A percentile compares a stretch with the other conserved stretches of the same genome.
phyloP scores from a whole-genome alignment of 30 jellyfish, hydroid and myxozoan species.

The Hydra vulgaris region DNA sequence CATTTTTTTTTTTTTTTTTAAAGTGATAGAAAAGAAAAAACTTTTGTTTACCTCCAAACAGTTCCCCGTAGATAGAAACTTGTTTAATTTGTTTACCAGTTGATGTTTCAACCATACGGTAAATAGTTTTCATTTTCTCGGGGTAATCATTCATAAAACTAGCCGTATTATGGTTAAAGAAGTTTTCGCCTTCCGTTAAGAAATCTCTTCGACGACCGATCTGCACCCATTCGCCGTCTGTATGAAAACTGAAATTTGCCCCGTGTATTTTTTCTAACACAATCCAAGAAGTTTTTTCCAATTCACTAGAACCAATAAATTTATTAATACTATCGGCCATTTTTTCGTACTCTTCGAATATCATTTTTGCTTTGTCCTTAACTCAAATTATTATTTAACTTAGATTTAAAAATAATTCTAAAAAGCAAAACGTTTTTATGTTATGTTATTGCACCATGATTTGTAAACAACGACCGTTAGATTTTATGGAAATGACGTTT shows the following conservation, averaged over 20 bases:
- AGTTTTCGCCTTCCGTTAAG: constrained; percentile 40
- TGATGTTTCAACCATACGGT: constrained; percentile 27
- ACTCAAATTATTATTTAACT: too few relatives aligned
- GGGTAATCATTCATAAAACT: constrained; percentile 66
- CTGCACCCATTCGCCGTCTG: constrained; percentile 52
- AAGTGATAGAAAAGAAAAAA: too few relatives aligned
- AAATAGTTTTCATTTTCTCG: constrained; percentile 48
- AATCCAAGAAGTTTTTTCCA: constrained; percentile 55
- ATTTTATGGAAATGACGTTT: too few relatives aligned
- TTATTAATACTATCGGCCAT: constrained; percentile 42
- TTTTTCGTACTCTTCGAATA: constrained; percentile 66
- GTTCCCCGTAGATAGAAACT: constrained; percentile 70
- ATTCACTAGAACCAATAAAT: constrained; percentile 25
- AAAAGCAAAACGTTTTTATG: too few relatives aligned
- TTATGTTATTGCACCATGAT: too few relatives aligned
- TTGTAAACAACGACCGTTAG: too few relatives aligned
- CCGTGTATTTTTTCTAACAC: constrained; percentile 91
- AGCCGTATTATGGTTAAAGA: constrained; percentile 39
- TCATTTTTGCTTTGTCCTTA: constrained; percentile 20
- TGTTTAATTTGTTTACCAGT: constrained; percentile 37
- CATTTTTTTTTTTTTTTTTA: too few relatives aligned
- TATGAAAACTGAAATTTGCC: constrained; percentile 83
- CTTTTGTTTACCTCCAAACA: constrained; percentile 68
- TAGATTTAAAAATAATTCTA: too few relatives aligned
- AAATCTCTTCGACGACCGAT: constrained; percentile 86